These are phyloP conservation scores for Numenius arquata DNA, from an alignment of 2,113 vertebrate genomes.

Conservation along the genomic window DNA sequence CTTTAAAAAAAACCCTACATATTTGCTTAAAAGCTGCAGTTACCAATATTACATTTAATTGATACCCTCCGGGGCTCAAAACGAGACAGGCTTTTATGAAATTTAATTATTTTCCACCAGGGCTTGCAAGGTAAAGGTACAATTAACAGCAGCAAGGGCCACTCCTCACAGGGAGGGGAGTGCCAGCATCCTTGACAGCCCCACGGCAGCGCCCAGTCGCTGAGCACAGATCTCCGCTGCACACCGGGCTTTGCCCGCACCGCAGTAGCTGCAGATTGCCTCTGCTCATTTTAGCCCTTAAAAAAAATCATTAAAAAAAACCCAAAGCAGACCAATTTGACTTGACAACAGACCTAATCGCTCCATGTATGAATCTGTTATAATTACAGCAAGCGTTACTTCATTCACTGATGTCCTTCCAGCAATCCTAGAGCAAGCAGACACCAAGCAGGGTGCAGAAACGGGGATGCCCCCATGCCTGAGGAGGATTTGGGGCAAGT, in stretches of 20 bases:
- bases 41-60: not conserved
- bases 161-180: not conserved
- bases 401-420: not conserved
- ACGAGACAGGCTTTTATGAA: not conserved
- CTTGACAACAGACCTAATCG: fast-evolving
- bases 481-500: not conserved
- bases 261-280: fast-evolving
- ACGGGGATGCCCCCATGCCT: fast-evolving
- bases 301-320: not conserved
- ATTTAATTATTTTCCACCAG: not conserved
- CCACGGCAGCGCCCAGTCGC: fast-evolving
- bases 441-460: not conserved
- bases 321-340: not conserved
- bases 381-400: not conserved
- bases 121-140: not conserved
- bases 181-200: not conserved
- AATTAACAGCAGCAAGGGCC: not conserved
- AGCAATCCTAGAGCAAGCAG: fast-evolving
- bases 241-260: fast-evolving
- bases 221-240: not conserved
- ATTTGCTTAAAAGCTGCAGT: not conserved
- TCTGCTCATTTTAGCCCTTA: not conserved
- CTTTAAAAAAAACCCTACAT: not conserved
- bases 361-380: not conserved
- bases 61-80: not conserved